These are phyloP conservation scores for Acleris cristana DNA, from an alignment of 2,888 invertebrate genomes.

Conservation along the genomic window DNA sequence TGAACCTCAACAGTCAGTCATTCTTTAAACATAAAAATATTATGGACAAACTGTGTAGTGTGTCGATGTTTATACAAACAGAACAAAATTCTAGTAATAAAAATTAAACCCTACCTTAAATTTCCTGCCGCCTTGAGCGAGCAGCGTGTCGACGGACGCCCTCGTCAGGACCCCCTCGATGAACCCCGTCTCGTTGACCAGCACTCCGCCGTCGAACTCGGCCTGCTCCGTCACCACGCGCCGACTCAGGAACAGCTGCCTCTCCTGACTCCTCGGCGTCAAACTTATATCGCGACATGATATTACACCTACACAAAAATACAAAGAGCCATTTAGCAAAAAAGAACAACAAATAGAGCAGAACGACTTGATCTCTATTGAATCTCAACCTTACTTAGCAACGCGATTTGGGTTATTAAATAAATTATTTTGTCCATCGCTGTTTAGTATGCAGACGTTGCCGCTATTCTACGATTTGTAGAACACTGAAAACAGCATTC, in stretches of 20 bases:
- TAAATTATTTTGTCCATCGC: slow-evolving; percentile 19
- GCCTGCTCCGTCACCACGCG: slow-evolving; percentile 78
- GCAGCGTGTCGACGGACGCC: slow-evolving; percentile 67
- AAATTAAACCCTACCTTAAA: slow-evolving; percentile 57
- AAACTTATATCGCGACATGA: slow-evolving; percentile 46
- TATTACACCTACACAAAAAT: slow-evolving; percentile 41
- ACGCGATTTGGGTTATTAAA: slow-evolving; percentile 10
- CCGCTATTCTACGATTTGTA: slow-evolving; percentile 7
- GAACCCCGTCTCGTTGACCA: slow-evolving; percentile 83
- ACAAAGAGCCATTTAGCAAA: neutral
- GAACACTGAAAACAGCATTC: slow-evolving; percentile 19
- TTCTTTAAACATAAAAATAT: too few relatives aligned
- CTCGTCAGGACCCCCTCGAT: slow-evolving; percentile 81
- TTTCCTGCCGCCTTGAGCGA: slow-evolving; percentile 62
- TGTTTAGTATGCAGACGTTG: slow-evolving; percentile 12
- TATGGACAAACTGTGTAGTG: too few relatives aligned
- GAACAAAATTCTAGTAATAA: too few relatives aligned
- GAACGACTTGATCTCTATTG: neutral
- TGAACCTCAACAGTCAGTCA: too few relatives aligned
- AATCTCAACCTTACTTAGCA: slow-evolving; percentile 17
- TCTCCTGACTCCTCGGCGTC: slow-evolving; percentile 42
- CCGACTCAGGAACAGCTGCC: slow-evolving; percentile 67
- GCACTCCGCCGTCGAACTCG: slow-evolving; percentile 83
- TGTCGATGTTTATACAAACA: too few relatives aligned
- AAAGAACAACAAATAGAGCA: neutral